Evolutionary conservation across 1,140 invertebrate species (phyloP).

Genomic region (Zaprionus ornatus): DNA sequence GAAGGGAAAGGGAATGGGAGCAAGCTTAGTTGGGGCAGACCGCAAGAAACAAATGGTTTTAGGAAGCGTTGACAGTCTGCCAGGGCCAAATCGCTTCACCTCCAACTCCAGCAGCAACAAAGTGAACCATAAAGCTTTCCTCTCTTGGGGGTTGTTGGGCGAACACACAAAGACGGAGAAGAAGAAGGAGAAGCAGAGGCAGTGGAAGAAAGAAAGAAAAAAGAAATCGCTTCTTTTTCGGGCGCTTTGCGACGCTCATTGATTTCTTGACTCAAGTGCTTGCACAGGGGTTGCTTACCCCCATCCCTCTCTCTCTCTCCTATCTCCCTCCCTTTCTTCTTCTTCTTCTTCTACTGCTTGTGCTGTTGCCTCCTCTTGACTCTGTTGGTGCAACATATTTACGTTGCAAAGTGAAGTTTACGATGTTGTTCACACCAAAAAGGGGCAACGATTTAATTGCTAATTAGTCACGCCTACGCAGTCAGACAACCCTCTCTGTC

Average conservation of each 20-base stretch:
- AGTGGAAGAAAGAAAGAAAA: background rate
- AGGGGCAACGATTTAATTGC: slow-evolving; percentile 58
- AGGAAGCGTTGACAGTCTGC: slow-evolving; percentile 57
- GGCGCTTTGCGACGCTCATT: slow-evolving; percentile 27
- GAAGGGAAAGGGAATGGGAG: background rate
- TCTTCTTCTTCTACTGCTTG: background rate
- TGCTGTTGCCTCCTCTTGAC: slow-evolving; percentile 37
- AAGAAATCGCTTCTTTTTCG: slow-evolving; percentile 16
- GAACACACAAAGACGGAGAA: slow-evolving; percentile 1
- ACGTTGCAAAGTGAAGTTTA: slow-evolving; percentile 10
- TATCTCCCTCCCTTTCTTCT: slow-evolving; percentile 3
- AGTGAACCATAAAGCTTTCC: slow-evolving; percentile 5
- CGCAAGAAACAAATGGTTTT: slow-evolving; percentile 64
- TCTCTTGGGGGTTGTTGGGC: slow-evolving; percentile 53
- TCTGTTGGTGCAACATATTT: slow-evolving; percentile 56
- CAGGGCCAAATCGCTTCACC: slow-evolving; percentile 6
- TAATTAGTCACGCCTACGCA: slow-evolving; percentile 70
- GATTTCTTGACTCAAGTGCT: slow-evolving; percentile 45
- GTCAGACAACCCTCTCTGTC: slow-evolving; percentile 3
- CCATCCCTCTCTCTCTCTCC: background rate
- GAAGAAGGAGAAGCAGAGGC: background rate
- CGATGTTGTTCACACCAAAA: slow-evolving; percentile 57
- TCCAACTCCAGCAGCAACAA: background rate
- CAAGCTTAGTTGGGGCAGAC: slow-evolving; percentile 3
- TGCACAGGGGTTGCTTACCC: slow-evolving; percentile 4